Evolutionary conservation across 2,797 vertebrate genomes (phyloP).

Genomic region (Gallirallus australis): DNA sequence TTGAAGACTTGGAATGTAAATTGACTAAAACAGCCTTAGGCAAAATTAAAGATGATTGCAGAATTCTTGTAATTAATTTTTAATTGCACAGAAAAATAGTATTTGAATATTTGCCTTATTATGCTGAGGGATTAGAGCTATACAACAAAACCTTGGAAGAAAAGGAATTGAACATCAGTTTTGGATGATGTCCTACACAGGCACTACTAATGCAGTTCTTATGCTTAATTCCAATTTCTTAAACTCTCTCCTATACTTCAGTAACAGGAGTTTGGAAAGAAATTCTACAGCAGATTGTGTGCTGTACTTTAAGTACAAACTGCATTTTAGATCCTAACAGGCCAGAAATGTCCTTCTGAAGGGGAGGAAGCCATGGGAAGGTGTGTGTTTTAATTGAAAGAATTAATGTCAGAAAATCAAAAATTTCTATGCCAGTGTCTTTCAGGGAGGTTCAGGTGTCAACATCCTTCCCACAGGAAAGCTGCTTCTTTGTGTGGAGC

Average conservation of each 20-base stretch:
- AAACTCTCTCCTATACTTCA: background rate
- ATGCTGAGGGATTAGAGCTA: background rate
- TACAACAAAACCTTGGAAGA: background rate
- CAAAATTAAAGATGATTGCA: background rate
- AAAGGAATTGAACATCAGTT: background rate
- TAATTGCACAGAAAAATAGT: background rate
- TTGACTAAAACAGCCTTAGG: background rate
- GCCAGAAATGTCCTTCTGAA: background rate
- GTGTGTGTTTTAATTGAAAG: background rate
- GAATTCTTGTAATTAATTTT: background rate
- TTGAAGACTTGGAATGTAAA: background rate
- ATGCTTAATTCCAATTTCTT: background rate
- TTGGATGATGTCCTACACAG: background rate
- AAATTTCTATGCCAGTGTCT: background rate
- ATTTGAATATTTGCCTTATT: background rate
- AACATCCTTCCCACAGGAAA: background rate
- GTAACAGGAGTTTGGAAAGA: background rate
- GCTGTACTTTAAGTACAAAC: background rate
- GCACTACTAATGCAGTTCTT: background rate
- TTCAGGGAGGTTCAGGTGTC: background rate
- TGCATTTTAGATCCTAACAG: background rate
- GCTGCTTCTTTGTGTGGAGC: background rate
- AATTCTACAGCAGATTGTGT: background rate
- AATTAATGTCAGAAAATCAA: background rate
- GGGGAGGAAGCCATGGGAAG: background rate